Evolutionary conservation across 2,113 vertebrate species (phyloP).

Genomic region (Zootoca vivipara): DNA sequence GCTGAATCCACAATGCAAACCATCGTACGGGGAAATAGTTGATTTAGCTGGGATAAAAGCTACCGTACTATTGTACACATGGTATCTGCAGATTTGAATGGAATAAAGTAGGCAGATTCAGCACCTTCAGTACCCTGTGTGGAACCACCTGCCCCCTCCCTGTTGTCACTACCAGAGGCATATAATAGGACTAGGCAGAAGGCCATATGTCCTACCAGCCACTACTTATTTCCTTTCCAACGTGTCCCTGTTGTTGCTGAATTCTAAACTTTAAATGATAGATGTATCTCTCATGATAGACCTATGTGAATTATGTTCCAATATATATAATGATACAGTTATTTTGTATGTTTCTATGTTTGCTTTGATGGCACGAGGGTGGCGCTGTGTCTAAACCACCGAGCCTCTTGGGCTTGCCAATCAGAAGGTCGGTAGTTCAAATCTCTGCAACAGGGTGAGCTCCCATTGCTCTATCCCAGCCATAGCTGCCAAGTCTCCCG

Average conservation of each 20-base stretch:
- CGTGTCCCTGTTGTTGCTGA: neutral
- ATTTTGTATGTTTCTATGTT: neutral
- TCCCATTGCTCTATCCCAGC: too few species aligned
- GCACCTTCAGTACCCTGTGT: neutral
- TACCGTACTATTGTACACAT: neutral
- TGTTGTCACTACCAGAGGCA: neutral
- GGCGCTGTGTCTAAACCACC: too few species aligned
- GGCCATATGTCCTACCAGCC: neutral
- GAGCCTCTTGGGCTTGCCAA: too few species aligned
- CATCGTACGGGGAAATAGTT: conserved; percentile 47
- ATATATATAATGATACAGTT: neutral
- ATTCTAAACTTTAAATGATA: neutral
- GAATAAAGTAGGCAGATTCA: neutral
- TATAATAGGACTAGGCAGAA: neutral
- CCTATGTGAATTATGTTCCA: too few species aligned
- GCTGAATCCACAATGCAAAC: conserved; percentile 20
- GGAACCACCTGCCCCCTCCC: too few species aligned
- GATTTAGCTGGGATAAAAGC: conserved; percentile 62
- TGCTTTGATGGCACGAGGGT: too few species aligned
- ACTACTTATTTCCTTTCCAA: neutral
- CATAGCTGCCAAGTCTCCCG: too few species aligned
- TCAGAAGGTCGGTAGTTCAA: too few species aligned
- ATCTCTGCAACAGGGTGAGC: too few species aligned
- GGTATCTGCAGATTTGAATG: neutral
- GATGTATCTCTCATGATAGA: neutral